Conservation (phyloP, 2,888 invertebrate species). For the Troides helena region DNA sequence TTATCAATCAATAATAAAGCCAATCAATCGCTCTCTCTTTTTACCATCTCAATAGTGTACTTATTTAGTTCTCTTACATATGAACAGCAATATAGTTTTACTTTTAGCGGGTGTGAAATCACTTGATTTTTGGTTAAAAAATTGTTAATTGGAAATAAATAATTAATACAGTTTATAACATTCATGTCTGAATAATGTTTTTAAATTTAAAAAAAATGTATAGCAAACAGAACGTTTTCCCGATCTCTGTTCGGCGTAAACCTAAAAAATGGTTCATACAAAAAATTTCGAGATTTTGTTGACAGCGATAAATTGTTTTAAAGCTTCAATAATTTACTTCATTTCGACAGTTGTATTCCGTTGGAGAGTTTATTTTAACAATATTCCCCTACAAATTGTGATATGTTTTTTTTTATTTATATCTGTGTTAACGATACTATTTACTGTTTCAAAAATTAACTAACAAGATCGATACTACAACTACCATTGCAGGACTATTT, state of each 20-base stretch:
- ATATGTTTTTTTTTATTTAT: neutral
- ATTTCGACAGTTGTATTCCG: conserved; percentile 21
- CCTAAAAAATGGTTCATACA: neutral
- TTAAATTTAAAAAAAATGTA: neutral
- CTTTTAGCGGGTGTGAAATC: too few relatives aligned
- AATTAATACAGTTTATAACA: neutral
- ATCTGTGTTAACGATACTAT: neutral
- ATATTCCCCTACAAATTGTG: neutral
- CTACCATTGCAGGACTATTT: too few relatives aligned
- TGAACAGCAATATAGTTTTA: too few relatives aligned
- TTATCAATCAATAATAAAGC: too few relatives aligned
- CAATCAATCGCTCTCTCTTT: too few relatives aligned
- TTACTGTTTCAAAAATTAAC: neutral
- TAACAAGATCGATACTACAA: neutral
- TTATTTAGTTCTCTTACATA: too few relatives aligned
- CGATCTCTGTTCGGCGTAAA: neutral
- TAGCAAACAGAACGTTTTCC: neutral
- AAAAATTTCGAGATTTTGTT: conserved; percentile 18
- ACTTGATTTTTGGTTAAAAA: too few relatives aligned
- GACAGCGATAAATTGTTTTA: conserved; percentile 24
- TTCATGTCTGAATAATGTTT: neutral
- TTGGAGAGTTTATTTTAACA: conserved; percentile 11
- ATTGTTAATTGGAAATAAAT: too few relatives aligned
- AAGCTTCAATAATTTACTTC: conserved; percentile 18
- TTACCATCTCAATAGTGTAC: too few relatives aligned